Base-by-base conservation (phyloP, 2,888 invertebrate genomes). In the Tenthredo notha region DNA sequence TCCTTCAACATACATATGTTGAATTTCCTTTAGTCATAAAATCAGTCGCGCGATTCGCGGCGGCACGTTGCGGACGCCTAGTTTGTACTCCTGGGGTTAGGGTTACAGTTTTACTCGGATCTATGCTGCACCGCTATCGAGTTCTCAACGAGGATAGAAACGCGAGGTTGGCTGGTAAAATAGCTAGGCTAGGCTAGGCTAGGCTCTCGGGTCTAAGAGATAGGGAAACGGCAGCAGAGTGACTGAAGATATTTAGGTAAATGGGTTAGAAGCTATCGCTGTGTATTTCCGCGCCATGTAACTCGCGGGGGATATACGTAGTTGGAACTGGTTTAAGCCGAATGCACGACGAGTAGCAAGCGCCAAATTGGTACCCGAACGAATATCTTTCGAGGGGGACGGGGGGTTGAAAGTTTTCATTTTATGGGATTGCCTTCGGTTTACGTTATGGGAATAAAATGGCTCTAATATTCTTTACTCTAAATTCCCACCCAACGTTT, bases 221-320 rank as follows among this genome's bases (percentile, higher is more conserved):
- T 29, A 77, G 80, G 37, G 82, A 43, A 54, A 47, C 40, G 82
- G 65, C 67, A 65, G 82, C 82, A 83, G 67, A 67, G 82, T 83
- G 82, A 83, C 82, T 83, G 86, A 85, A 86, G 75, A 87, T 87
- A 90, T 91, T 89, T 91, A 88, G 91, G 90, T 90, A 92, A 93
- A 92, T 92, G 92, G 92, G 92, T 92, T 91, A 92, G 92, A 92
- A 93, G 91, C 90, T 88, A 92, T 90, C 88, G 87, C 82, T 87
- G 84, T 84, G 85, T 86, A 86, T 90, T 93, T 92, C 92, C 92
- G 86, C 90, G 88, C 90, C 90, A 92, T 92, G 89, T 90, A 92
- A 90, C 90, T 89, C 80, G 50, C 82, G 82, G 82, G 80, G 82
- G 82, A 83, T 83, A 67, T 83, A 83, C 67, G 82, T 83, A 83